These are phyloP conservation scores for Pagetopsis macropterus DNA, from an alignment of 2,797 vertebrate genomes.

Conservation along the genomic window DNA sequence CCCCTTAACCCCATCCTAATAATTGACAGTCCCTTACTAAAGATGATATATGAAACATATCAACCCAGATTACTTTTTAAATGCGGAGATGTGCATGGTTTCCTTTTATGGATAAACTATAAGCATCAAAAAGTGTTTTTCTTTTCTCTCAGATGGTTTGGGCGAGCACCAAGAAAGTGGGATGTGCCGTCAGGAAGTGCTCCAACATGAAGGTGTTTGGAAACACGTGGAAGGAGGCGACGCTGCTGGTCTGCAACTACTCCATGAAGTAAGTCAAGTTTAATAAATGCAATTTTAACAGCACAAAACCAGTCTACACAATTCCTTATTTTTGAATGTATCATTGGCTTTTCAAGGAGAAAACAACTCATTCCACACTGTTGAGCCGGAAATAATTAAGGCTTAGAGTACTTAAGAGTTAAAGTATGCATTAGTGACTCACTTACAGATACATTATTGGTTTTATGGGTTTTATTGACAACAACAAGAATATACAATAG, in stretches of 20 bases:
- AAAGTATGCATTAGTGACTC: too few species aligned
- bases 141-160: constrained; percentile 89
- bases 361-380: too few species aligned
- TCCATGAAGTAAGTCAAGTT: constrained; percentile 87
- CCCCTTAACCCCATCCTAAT: background rate
- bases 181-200: constrained; percentile 88
- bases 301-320: too few species aligned
- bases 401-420: too few species aligned
- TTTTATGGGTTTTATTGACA: background rate
- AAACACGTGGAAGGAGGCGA: constrained; percentile 83
- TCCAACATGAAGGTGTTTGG: constrained; percentile 86
- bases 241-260: constrained; percentile 92
- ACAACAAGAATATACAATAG: background rate
- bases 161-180: constrained; percentile 89
- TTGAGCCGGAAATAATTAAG: too few species aligned
- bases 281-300: background rate
- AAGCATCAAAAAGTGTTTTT: background rate
- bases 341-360: too few species aligned
- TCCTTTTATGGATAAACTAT: background rate
- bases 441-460: background rate
- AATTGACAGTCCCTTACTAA: background rate
- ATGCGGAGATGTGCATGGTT: background rate
- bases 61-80: background rate
- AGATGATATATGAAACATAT: too few species aligned
- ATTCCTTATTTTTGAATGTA: too few species aligned